Evolutionary conservation across 1,140 invertebrate genomes (phyloP).

Genomic region (Zaprionus inermis): DNA sequence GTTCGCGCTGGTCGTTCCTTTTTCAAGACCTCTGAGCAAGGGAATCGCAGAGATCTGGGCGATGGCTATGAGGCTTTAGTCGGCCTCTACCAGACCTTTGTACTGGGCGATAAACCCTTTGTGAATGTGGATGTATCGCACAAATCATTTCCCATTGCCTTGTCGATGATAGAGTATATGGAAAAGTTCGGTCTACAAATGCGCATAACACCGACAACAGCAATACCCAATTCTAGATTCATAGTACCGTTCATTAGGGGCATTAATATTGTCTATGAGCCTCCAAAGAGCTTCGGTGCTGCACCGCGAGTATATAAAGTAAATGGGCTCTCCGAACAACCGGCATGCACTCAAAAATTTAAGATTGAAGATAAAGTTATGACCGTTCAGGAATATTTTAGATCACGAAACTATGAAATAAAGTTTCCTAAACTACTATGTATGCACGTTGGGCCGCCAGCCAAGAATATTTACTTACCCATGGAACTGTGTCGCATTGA

Average conservation of each 20-base stretch:
- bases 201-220: background rate
- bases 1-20: conserved; percentile 84
- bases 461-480: conserved; percentile 86
- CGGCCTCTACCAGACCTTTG: conserved; percentile 90
- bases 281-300: conserved; percentile 55
- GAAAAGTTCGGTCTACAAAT: conserved; percentile 14
- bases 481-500: conserved; percentile 87
- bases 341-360: conserved; percentile 83
- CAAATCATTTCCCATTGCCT: conserved; percentile 87
- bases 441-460: conserved; percentile 86
- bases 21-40: conserved; percentile 69
- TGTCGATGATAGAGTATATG: conserved; percentile 84
- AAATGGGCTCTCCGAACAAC: conserved; percentile 83
- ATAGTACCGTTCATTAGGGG: conserved; percentile 48
- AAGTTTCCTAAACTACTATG: conserved; percentile 86
- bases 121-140: conserved; percentile 91
- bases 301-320: conserved; percentile 84
- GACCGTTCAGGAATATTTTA: conserved; percentile 86
- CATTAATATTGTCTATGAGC: conserved; percentile 62
- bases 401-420: conserved; percentile 68
- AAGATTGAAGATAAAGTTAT: conserved; percentile 21
- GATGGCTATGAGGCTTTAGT: conserved; percentile 89
- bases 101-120: conserved; percentile 88
- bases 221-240: conserved; percentile 4
- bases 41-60: conserved; percentile 82